Conservation (phyloP, 2,888 invertebrate genomes). For the Morpho achilles region DNA sequence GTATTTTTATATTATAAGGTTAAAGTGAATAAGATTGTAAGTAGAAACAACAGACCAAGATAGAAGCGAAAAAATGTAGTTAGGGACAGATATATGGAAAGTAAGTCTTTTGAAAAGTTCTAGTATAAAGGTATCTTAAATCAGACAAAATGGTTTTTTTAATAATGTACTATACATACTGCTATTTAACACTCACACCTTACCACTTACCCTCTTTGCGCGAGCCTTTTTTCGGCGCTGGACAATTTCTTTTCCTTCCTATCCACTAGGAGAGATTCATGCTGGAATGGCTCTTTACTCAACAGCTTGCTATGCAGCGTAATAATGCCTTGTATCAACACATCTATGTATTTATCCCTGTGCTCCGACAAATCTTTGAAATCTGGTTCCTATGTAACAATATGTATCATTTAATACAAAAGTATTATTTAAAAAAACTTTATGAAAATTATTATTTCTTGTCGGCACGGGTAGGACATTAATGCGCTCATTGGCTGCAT, state of each 20-base stretch:
- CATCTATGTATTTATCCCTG: slow-evolving; percentile 88
- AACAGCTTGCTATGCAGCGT: slow-evolving; percentile 81
- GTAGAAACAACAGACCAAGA: neutral
- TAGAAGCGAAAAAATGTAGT: too few species aligned
- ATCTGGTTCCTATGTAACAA: slow-evolving; percentile 80
- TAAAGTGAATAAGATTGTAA: neutral
- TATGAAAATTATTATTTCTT: too few species aligned
- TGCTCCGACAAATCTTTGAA: slow-evolving; percentile 85
- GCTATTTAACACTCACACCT: too few species aligned
- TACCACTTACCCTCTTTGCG: slow-evolving; percentile 87
- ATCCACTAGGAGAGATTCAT: slow-evolving; percentile 96
- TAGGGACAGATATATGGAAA: too few species aligned
- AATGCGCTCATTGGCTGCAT: too few species aligned
- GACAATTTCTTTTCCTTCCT: slow-evolving; percentile 96
- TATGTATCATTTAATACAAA: too few species aligned
- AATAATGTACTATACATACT: too few species aligned
- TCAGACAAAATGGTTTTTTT: too few species aligned
- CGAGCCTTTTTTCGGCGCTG: slow-evolving; percentile 94
- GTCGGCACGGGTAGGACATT: too few species aligned
- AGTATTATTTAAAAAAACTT: slow-evolving; percentile 7
- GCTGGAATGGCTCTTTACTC: slow-evolving; percentile 94
- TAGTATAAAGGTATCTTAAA: neutral
- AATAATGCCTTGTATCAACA: slow-evolving; percentile 87
- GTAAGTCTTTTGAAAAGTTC: too few species aligned
- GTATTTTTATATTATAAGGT: too few species aligned